Evolutionary conservation across 2,888 invertebrate species (phyloP).

Genomic region (Sphaerophoria taeniata): DNA sequence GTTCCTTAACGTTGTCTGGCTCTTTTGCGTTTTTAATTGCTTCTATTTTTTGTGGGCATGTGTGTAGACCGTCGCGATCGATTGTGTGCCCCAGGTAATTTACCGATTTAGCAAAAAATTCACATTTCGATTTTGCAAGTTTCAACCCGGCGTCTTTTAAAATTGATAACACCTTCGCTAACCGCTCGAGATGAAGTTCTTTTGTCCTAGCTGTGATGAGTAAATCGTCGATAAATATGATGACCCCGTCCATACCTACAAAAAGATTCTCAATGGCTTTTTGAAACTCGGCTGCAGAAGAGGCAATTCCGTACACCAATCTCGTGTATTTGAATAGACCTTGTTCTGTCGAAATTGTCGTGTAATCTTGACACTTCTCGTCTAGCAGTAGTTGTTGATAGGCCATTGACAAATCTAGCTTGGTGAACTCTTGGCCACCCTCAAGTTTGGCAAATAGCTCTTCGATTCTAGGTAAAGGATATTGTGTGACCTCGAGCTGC

Average conservation of each 20-base stretch:
- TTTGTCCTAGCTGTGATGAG: too few species aligned
- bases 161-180: conserved; percentile 12
- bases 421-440: conserved; percentile 53
- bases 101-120: background rate
- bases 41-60: too few species aligned
- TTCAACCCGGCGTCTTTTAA: conserved; percentile 9
- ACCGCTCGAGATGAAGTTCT: too few species aligned
- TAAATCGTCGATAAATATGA: too few species aligned
- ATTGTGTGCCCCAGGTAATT: too few species aligned
- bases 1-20: too few species aligned
- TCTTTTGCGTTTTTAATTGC: too few species aligned
- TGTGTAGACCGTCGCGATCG: conserved; percentile 15
- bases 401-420: conserved; percentile 77
- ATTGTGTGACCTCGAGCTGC: conserved; percentile 70
- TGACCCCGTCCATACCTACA: too few species aligned
- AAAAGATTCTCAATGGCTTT: too few species aligned
- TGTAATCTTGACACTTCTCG: too few species aligned
- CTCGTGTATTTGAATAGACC: conserved; percentile 30
- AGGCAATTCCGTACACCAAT: too few species aligned
- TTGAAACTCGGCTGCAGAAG: too few species aligned
- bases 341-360: conserved; percentile 75
- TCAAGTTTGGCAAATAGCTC: conserved; percentile 72
- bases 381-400: conserved; percentile 78
- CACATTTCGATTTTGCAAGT: conserved; percentile 13
- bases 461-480: conserved; percentile 75